A percentile compares a stretch with the other conserved stretches of the same genome.
phyloP scores from a whole-genome alignment of 2,888 invertebrate genomes.

The Habrosyne pyritoides region DNA sequence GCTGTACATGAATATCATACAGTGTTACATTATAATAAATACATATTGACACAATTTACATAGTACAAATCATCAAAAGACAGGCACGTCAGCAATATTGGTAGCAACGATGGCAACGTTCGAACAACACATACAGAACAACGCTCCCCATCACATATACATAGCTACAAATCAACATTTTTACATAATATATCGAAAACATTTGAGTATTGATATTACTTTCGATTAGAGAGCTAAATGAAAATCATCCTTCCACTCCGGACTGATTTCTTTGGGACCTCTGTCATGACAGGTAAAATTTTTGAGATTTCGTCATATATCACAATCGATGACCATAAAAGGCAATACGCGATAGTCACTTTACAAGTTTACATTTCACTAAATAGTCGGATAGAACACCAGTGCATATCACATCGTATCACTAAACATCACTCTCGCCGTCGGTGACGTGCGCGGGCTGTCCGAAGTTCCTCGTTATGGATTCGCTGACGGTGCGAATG shows the following conservation, averaged over 20 bases:
- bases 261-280: constrained; percentile 44
- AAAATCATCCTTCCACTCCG: constrained; percentile 29
- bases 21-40: constrained; percentile 65
- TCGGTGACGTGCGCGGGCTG: constrained; percentile 86
- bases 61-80: constrained; percentile 57
- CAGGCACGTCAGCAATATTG: constrained; percentile 64
- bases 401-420: constrained; percentile 35
- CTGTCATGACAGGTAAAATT: constrained; percentile 46
- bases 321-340: constrained; percentile 52
- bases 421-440: constrained; percentile 86
- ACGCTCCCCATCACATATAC: constrained; percentile 25
- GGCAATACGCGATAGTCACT: constrained; percentile 39
- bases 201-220: constrained; percentile 65
- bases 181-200: constrained; percentile 24
- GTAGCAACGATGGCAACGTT: constrained; percentile 26
- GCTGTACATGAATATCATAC: constrained; percentile 77
- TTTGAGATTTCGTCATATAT: constrained; percentile 51
- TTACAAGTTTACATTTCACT: constrained; percentile 27
- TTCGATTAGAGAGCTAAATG: constrained; percentile 65
- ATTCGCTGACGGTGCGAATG: constrained; percentile 89
- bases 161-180: constrained; percentile 19
- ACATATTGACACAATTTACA: constrained; percentile 78
- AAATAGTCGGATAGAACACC: constrained; percentile 19
- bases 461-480: constrained; percentile 90
- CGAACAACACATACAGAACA: constrained; percentile 26